Base-by-base conservation (phyloP, 2,113 vertebrate genomes). In the Apodemus sylvaticus region DNA sequence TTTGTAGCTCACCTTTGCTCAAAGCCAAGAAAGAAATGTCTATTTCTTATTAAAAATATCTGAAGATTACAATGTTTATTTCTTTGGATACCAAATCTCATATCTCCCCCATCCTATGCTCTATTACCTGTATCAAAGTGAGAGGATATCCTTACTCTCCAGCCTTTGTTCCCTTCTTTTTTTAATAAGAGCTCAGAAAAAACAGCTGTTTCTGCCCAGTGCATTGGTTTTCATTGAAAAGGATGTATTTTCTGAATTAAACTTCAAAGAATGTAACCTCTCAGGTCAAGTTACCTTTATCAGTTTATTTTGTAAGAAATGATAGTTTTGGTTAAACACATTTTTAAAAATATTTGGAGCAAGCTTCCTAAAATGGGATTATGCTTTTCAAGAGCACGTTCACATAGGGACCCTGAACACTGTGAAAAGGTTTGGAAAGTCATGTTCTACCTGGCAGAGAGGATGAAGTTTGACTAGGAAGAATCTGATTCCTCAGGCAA, bases 21-120 rank as follows among this genome's bases (percentile, higher is more conserved):
- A 62, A 93, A 94, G 48, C 7, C 2, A 13, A 91, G 66, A 96
- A 95, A 93, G 4, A 77, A 95, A 95, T 53, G 71, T 74, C n/a
- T 89, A 89, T 98, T 95, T 97, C 39, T 96, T 97, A 97, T 97
- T 0, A 4, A 78, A 78, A 58, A 92, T 92, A 90, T 93, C n/a
- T 88, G 83, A 60, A 87, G 91, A 68, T 97, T 95, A 87, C 31
- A 26, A 0, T 8, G 78, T 97, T 97, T 96, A 91, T 96, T 97
- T 86, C 95, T 97, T 94, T 96, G 83, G 94, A 94, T 93, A 48
- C 26, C 93, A 71, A 95, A 71, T 31, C 62, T 97, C 73, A 48
- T 64, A 93, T 81, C 62, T 64, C 95, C 90, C 48, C 86, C 92
- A 24, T 8, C 70, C 26, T 29, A 31, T 66, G 26, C 10, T 74